phyloP scores from a whole-genome alignment of 1,140 invertebrate genomes.

The Dendroctonus ponderosae region DNA sequence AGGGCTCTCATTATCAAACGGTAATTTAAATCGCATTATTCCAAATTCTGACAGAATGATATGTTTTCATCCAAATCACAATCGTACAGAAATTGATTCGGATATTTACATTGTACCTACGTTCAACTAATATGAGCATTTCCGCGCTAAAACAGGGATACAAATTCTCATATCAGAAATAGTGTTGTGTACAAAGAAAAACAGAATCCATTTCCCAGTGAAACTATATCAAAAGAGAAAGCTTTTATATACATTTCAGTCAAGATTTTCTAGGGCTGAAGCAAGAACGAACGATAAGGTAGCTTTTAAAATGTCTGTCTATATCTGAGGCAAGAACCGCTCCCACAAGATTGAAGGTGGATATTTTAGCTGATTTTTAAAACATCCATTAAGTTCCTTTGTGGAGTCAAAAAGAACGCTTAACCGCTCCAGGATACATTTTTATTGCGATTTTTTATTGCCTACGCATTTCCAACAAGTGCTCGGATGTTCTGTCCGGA shows the following conservation, averaged over 20 bases:
- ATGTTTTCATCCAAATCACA: no score
- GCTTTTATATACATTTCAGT: slow-evolving; percentile 10
- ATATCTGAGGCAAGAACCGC: slow-evolving; percentile 15
- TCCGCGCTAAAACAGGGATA: no score
- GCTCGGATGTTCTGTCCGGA: no score
- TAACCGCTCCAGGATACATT: slow-evolving; percentile 5
- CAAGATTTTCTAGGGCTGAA: slow-evolving; percentile 1
- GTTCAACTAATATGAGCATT: no score
- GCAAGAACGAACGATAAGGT: neutral
- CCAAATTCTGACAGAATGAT: no score
- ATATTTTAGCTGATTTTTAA: slow-evolving; percentile 14
- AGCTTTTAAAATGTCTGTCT: slow-evolving; percentile 10
- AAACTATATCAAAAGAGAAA: neutral
- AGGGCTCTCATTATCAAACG: no score
- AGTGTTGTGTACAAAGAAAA: neutral
- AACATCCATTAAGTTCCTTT: slow-evolving; percentile 15
- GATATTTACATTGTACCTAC: no score
- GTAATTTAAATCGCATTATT: no score
- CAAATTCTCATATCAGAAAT: neutral
- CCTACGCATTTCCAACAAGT: no score
- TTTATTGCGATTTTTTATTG: slow-evolving; percentile 1
- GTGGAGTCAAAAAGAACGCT: neutral
- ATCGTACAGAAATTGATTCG: no score
- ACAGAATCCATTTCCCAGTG: neutral
- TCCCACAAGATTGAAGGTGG: slow-evolving; percentile 4